These are phyloP conservation scores for Lepisosteus oculatus DNA, from an alignment of 2,113 vertebrate species.

Conservation along the genomic window DNA sequence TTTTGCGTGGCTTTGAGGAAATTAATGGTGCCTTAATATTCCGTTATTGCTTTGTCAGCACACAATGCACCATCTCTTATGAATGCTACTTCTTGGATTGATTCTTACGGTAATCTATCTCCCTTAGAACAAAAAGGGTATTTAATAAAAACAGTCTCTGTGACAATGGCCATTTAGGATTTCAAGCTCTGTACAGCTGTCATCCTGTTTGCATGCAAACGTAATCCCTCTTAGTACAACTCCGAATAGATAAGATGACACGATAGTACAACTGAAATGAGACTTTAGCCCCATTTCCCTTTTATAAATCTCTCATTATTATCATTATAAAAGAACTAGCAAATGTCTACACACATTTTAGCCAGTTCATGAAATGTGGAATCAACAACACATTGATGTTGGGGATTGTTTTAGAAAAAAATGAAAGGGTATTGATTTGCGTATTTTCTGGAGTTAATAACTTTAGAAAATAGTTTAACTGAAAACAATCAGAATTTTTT, in stretches of 20 bases:
- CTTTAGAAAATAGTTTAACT: too few relatives aligned
- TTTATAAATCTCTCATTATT: constrained; percentile 29
- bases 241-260: constrained; percentile 15
- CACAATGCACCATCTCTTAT: not conserved
- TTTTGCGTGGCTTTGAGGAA: constrained; percentile 18
- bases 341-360: too few relatives aligned
- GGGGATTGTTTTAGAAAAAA: too few relatives aligned
- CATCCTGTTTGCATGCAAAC: constrained; percentile 24
- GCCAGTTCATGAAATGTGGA: too few relatives aligned
- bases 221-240: constrained; percentile 27
- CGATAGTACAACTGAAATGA: constrained; percentile 13
- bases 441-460: too few relatives aligned
- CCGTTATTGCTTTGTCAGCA: constrained; percentile 10
- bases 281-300: constrained; percentile 24
- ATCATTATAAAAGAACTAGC: too few relatives aligned
- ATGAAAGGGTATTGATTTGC: too few relatives aligned
- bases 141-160: constrained; percentile 13
- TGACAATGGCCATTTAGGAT: constrained; percentile 13
- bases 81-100: constrained; percentile 4
- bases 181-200: constrained; percentile 34
- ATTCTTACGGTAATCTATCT: constrained; percentile 17
- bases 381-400: too few relatives aligned
- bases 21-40: constrained; percentile 23
- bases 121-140: constrained; percentile 17
- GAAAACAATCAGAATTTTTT: too few relatives aligned